These are phyloP conservation scores for Anabas testudineus DNA, from an alignment of 2,797 vertebrate species.

Conservation along the genomic window DNA sequence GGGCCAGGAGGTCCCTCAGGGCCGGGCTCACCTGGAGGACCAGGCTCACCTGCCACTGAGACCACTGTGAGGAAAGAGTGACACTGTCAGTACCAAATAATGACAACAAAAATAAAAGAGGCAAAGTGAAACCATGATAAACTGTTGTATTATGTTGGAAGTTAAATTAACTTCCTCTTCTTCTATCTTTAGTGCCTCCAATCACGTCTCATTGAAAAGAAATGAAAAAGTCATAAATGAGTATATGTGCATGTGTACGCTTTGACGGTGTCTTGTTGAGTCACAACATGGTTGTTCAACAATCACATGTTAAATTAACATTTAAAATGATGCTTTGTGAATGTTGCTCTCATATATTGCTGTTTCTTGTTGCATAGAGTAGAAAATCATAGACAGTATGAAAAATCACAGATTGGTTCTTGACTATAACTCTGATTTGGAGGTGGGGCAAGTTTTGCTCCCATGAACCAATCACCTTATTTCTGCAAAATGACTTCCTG, in stretches of 20 bases:
- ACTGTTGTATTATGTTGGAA: neutral
- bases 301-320: neutral
- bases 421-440: conserved; percentile 4
- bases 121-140: neutral
- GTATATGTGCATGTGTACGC: neutral
- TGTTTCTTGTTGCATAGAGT: neutral
- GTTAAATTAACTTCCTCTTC: too few species aligned
- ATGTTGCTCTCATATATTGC: neutral
- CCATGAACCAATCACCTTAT: neutral
- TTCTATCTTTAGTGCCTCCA: neutral
- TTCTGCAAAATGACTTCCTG: neutral
- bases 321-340: neutral
- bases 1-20: conserved; percentile 91
- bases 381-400: neutral
- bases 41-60: conserved; percentile 87
- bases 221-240: conserved; percentile 6
- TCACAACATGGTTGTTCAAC: neutral
- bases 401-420: neutral
- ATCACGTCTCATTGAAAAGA: neutral
- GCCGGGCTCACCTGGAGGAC: conserved; percentile 90
- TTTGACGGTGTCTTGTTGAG: neutral
- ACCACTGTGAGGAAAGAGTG: conserved; percentile 71
- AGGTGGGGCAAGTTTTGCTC: neutral
- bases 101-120: neutral
- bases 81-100: conserved; percentile 39